Conservation (phyloP, 2,113 vertebrate species). For the Pavo muticus region DNA sequence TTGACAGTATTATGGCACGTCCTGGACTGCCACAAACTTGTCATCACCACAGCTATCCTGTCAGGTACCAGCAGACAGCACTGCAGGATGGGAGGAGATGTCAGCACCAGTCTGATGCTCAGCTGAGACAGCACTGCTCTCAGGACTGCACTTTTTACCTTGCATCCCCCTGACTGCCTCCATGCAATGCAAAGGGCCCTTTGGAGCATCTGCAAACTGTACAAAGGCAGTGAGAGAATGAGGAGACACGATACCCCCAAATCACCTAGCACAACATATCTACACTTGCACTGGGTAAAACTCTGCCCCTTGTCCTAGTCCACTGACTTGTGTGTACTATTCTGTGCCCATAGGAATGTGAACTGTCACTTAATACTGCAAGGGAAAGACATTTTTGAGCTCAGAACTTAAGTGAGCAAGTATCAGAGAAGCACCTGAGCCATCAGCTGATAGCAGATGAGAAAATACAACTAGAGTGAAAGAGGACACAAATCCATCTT, state of each 20-base stretch:
- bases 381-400: background rate
- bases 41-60: background rate
- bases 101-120: background rate
- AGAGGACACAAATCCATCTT: background rate
- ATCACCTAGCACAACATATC: background rate
- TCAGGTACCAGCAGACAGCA: background rate
- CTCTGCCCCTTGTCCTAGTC: background rate
- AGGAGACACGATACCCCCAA: background rate
- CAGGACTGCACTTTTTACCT: background rate
- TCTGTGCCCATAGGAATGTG: background rate
- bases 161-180: background rate
- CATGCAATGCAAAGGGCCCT: background rate
- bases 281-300: background rate
- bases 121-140: background rate
- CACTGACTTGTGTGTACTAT: background rate
- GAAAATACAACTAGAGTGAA: background rate
- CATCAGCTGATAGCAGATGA: background rate
- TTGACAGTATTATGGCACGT: background rate
- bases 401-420: background rate
- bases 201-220: background rate
- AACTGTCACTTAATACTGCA: background rate
- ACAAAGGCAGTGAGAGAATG: background rate
- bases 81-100: background rate
- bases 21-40: conserved; percentile 7
- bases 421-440: background rate